A percentile compares a stretch with the other conserved stretches of the same genome.
phyloP scores from a whole-genome alignment of 2,113 vertebrate genomes.

The Cyphomyrus discorhynchus region DNA sequence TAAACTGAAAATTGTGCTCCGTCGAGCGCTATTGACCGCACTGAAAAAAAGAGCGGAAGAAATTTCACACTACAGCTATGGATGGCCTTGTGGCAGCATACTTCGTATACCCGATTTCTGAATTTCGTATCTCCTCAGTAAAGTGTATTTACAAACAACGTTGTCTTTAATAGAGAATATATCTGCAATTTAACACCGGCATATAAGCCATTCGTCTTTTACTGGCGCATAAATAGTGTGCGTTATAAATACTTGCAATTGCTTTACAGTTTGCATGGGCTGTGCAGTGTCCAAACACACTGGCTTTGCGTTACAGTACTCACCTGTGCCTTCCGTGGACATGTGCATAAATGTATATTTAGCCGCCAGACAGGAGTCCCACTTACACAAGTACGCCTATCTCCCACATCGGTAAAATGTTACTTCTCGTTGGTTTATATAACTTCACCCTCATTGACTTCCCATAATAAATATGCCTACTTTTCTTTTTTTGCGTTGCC shows the following conservation, averaged over 20 bases:
- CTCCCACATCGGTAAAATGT: not conserved
- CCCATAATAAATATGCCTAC: not conserved
- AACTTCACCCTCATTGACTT: not conserved
- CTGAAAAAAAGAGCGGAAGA: no score
- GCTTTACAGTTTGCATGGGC: not conserved
- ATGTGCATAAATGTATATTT: not conserved
- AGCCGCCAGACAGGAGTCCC: not conserved
- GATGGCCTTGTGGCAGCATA: not conserved
- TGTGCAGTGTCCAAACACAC: not conserved
- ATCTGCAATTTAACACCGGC: not conserved
- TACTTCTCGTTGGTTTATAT: not conserved
- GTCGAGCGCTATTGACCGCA: not conserved
- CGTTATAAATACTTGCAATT: not conserved
- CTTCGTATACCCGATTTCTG: not conserved
- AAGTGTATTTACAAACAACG: not conserved
- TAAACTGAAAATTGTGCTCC: not conserved
- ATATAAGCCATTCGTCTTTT: not conserved
- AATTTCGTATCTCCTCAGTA: not conserved
- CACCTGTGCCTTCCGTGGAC: not conserved
- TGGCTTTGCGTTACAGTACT: not conserved
- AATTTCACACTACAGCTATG: not conserved
- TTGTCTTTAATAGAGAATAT: not conserved
- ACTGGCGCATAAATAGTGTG: not conserved
- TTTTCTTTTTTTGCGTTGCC: not conserved
- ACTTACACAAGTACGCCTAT: not conserved